phyloP scores from a whole-genome alignment of 2,113 vertebrate genomes.

The human (Homo sapiens) region DNA sequence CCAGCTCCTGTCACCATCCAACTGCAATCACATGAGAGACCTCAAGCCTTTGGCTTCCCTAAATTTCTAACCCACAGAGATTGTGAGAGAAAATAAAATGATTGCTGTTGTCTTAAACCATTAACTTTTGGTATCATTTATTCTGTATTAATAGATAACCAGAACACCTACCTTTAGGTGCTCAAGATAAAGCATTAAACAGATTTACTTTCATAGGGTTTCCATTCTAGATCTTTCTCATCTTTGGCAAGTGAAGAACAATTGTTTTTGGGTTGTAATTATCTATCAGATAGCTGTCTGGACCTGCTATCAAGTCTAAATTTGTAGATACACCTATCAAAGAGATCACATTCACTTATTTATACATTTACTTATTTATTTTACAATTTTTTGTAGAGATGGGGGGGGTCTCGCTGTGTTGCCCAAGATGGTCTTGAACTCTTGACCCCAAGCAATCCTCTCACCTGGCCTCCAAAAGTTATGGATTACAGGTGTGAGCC shows the following conservation, averaged over 20 bases:
- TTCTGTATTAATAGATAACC: background rate
- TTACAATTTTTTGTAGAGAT: background rate
- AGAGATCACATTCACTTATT: background rate
- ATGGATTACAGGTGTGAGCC: background rate
- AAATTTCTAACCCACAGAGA: constrained; percentile 2
- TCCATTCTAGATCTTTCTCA: constrained; percentile 16
- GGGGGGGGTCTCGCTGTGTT: background rate
- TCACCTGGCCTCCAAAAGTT: background rate
- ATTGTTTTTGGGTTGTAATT: background rate
- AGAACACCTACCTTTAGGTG: background rate
- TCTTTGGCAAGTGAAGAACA: background rate
- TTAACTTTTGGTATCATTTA: background rate
- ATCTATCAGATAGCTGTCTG: background rate
- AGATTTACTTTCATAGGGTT: background rate
- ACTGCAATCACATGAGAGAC: background rate
- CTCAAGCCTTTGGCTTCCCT: background rate
- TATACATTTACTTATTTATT: background rate
- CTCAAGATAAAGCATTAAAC: background rate
- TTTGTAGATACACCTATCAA: constrained; percentile 38
- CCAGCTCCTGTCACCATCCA: background rate
- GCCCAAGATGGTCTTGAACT: background rate
- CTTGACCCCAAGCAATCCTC: background rate
- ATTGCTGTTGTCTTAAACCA: background rate
- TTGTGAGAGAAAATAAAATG: constrained; percentile 17
- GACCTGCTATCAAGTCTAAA: background rate